Evolutionary conservation across 2,888 invertebrate species (phyloP).

Genomic region (Scaptomyza parva): DNA sequence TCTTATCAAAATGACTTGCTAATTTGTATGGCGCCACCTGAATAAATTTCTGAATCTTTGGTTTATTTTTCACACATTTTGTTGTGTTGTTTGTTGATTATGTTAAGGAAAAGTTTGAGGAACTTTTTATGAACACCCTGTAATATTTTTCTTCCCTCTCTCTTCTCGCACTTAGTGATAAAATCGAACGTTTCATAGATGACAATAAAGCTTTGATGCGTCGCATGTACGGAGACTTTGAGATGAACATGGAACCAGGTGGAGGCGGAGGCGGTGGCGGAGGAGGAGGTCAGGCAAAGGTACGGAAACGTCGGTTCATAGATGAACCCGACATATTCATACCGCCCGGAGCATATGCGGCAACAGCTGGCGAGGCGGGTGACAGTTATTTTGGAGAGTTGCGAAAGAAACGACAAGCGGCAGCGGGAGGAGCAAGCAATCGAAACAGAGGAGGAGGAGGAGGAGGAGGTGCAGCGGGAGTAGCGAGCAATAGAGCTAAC

Average conservation of each 20-base stretch:
- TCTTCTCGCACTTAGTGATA: conserved; percentile 87
- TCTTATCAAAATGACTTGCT: conserved; percentile 26
- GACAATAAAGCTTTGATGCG: conserved; percentile 97
- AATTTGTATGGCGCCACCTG: neutral
- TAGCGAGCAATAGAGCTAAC: conserved; percentile 21
- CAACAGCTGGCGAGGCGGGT: conserved; percentile 85
- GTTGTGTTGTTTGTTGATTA: conserved; percentile 2
- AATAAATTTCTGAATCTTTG: neutral
- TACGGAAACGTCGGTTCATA: conserved; percentile 83
- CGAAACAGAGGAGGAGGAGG: conserved; percentile 58
- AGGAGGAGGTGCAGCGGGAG: neutral
- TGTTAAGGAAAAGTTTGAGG: conserved; percentile 35
- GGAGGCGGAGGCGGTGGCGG: conserved; percentile 73
- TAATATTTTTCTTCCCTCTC: neutral
- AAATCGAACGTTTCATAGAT: conserved; percentile 96
- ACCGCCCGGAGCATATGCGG: conserved; percentile 86
- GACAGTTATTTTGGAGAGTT: conserved; percentile 86
- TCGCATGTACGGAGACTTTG: conserved; percentile 96
- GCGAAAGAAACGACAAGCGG: conserved; percentile 86
- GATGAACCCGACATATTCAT: conserved; percentile 84
- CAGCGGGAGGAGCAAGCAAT: conserved; percentile 58
- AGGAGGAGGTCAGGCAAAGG: conserved; percentile 85
- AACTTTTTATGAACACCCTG: too few species aligned
- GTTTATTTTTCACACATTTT: conserved; percentile 19
- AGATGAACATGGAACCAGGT: conserved; percentile 86